Evolutionary conservation across 2,797 vertebrate species (phyloP).

Genomic region (Etheostoma nigrum): DNA sequence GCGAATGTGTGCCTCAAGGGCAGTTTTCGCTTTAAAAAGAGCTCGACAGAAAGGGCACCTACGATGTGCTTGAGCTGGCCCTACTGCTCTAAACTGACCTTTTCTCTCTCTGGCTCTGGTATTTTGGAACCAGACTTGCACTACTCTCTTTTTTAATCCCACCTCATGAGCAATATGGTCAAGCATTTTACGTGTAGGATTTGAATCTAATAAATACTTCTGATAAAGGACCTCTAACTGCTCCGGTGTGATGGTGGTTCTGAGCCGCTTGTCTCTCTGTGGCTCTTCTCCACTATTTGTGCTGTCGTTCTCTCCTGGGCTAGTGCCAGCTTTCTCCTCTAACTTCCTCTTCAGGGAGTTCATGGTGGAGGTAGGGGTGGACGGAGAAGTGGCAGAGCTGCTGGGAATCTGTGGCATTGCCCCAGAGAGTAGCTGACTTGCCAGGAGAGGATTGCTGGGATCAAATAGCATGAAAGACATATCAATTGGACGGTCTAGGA

Average conservation of each 20-base stretch:
- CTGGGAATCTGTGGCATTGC: conserved; percentile 96
- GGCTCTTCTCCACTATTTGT: conserved; percentile 97
- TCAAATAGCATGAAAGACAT: conserved; percentile 99
- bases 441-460: conserved; percentile 95
- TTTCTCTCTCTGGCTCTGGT: conserved; percentile 97
- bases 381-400: conserved; percentile 97
- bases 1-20: conserved; percentile 97
- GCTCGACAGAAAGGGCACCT: conserved; percentile 98
- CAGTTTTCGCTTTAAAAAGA: conserved; percentile 99
- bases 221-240: conserved; percentile 99
- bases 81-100: conserved; percentile 97
- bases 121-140: conserved; percentile 99
- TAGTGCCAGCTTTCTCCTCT: conserved; percentile 97
- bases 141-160: conserved; percentile 98
- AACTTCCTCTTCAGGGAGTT: conserved; percentile 98
- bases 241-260: conserved; percentile 99
- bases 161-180: conserved; percentile 99
- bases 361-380: conserved; percentile 96
- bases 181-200: conserved; percentile 98
- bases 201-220: conserved; percentile 98
- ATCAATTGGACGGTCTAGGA: conserved; percentile 95
- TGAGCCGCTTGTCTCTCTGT: conserved; percentile 96
- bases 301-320: conserved; percentile 98
- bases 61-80: conserved; percentile 96
- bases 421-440: conserved; percentile 95